A percentile compares a stretch with the other conserved stretches of the same genome.
phyloP scores from a whole-genome alignment of 2,888 invertebrate genomes.

The Ophion ventricosus region DNA sequence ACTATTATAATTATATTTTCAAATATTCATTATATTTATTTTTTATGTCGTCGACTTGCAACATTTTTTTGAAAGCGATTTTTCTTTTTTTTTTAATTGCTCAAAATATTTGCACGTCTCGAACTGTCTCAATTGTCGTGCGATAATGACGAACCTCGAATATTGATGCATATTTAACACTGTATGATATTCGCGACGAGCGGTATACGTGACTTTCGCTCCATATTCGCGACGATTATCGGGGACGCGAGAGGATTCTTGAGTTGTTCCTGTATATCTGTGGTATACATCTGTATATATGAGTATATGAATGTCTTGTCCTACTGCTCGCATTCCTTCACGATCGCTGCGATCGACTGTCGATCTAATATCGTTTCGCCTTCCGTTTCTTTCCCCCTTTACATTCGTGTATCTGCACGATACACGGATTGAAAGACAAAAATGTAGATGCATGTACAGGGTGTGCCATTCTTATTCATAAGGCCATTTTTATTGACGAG shows the following conservation, averaged over 20 bases:
- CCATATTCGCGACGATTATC: conserved; percentile 60
- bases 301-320: conserved; percentile 60
- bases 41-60: too few species aligned
- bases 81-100: background rate
- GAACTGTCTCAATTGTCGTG: background rate
- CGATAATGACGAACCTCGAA: background rate
- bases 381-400: conserved; percentile 56
- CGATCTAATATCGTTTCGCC: conserved; percentile 64
- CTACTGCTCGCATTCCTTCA: conserved; percentile 70
- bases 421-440: background rate
- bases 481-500: too few species aligned
- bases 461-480: background rate
- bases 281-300: conserved; percentile 9
- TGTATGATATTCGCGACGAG: conserved; percentile 13
- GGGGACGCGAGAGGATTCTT: conserved; percentile 63
- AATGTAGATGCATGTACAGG: background rate
- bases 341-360: conserved; percentile 57
- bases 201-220: conserved; percentile 56
- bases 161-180: conserved; percentile 36
- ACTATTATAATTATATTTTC: too few species aligned
- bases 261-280: conserved; percentile 18
- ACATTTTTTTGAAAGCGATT: too few species aligned
- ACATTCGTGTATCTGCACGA: conserved; percentile 14
- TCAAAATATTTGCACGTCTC: background rate
- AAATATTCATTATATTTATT: too few species aligned